Base-by-base conservation (phyloP, 64 coral and sea anemone genomes). In the Astreopora myriophthalma region DNA sequence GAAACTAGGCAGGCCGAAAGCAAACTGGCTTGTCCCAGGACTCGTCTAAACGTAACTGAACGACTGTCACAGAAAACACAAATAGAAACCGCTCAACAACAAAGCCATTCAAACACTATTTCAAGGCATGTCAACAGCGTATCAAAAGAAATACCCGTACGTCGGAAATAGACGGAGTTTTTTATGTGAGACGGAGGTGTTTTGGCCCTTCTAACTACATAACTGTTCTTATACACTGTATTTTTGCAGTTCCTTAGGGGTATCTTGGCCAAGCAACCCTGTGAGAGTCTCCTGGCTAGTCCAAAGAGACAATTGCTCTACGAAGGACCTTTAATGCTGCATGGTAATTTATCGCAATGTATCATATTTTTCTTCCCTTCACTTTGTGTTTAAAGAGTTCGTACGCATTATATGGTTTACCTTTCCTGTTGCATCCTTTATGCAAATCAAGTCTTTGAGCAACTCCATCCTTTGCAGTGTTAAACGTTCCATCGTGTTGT, bases 301-400 rank as follows among this genome's bases (percentile, higher is more conserved):
- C 91, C 97, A 2, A 99, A 96, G 13, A 77, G 97, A 32, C 94
- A 99, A 35, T 70, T 99, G 24, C 87, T 99, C 4, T 94, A 99
- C 19, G 97, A 99, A 48, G 97, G 94, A 16, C 36, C 91, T n/a
- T 84, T 99, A 6, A 92, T 65, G 0, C 46, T 99, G 75, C 51
- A 89, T 23, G 97, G 97, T 96, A 71, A 90, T 86, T 42, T 48
- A 28, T 10, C 44, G 11, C 10, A 55, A 55, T n/a, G n/a, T n/a
- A 3, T 55, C 27, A 69, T 26, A 66, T 33, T 27, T 3, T 3
- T 19, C 74, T 74, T 20, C 16, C 0, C 46, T 78, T 3, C 13
- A 55, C 51, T 55, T 55, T 55, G 51, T 0, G 17, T 55, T 55
- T 55, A 13, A 3, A 13, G 17, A 55, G 3, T 55, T 55, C 17